These are phyloP conservation scores for Phytoseiulus persimilis DNA, from an alignment of 2,888 invertebrate species.

Conservation along the genomic window DNA sequence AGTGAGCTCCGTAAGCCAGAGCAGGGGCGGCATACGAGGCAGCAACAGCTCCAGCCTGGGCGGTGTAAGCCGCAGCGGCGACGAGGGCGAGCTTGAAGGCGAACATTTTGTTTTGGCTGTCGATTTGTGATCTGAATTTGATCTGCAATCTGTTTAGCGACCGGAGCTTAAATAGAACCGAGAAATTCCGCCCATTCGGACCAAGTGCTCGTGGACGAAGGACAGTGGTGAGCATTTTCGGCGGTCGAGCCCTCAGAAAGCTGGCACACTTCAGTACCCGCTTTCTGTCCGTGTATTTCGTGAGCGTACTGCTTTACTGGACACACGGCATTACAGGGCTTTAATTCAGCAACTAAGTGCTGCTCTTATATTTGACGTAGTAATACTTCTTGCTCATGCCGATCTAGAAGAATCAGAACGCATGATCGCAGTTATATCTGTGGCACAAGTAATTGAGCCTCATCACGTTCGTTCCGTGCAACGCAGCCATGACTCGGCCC, in stretches of 20 bases:
- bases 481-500: too few species aligned
- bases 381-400: neutral
- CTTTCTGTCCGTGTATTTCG: neutral
- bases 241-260: neutral
- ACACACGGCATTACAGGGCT: neutral
- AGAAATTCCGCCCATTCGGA: neutral
- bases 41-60: slow-evolving; percentile 19
- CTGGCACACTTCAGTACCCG: neutral
- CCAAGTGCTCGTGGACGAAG: neutral
- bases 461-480: too few species aligned
- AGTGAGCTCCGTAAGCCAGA: neutral
- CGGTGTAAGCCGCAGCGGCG: slow-evolving; percentile 18
- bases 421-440: neutral
- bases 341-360: neutral
- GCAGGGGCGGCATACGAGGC: neutral
- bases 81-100: slow-evolving; percentile 16
- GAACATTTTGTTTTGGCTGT: neutral
- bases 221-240: neutral
- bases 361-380: neutral
- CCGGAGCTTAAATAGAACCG: neutral
- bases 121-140: slow-evolving; percentile 6
- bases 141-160: neutral
- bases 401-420: neutral
- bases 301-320: neutral
- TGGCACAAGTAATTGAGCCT: too few species aligned